These are phyloP conservation scores for Bothrops alternatus DNA, from an alignment of 2,797 vertebrate genomes.

Conservation along the genomic window DNA sequence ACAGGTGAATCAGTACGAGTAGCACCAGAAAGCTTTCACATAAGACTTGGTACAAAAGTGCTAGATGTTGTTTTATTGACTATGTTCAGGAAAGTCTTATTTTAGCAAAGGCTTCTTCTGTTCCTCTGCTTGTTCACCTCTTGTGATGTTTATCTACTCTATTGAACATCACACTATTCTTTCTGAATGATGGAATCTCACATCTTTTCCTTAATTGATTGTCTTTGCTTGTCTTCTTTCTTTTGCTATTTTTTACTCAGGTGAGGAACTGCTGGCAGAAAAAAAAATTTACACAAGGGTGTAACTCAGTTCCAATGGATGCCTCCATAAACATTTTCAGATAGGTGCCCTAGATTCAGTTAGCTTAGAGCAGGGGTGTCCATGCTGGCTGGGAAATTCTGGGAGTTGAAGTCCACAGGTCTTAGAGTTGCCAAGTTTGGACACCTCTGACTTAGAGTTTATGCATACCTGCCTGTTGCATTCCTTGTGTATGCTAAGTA, in stretches of 20 bases:
- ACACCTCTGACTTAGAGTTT: neutral
- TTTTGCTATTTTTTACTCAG: neutral
- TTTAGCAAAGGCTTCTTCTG: constrained; percentile 29
- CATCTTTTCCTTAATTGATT: neutral
- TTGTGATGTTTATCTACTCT: neutral
- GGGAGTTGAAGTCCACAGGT: neutral
- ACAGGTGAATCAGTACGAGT: neutral
- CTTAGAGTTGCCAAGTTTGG: neutral
- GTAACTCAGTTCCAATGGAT: neutral
- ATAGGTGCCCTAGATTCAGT: neutral
- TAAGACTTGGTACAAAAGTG: neutral
- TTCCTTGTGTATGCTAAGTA: neutral
- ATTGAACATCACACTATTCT: neutral
- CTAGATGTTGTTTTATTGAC: neutral
- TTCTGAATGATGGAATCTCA: neutral
- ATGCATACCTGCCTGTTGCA: too few relatives aligned
- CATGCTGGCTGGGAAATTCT: neutral
- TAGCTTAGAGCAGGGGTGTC: neutral
- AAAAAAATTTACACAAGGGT: neutral
- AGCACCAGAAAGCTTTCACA: neutral
- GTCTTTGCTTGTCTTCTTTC: neutral
- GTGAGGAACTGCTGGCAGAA: neutral
- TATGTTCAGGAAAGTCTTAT: neutral
- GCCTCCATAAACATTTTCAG: neutral
- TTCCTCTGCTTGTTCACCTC: neutral